Evolutionary conservation across 2,888 invertebrate genomes (phyloP), one percentile per base, ranked within the genome.

Genomic region (Agrotis segetum): DNA sequence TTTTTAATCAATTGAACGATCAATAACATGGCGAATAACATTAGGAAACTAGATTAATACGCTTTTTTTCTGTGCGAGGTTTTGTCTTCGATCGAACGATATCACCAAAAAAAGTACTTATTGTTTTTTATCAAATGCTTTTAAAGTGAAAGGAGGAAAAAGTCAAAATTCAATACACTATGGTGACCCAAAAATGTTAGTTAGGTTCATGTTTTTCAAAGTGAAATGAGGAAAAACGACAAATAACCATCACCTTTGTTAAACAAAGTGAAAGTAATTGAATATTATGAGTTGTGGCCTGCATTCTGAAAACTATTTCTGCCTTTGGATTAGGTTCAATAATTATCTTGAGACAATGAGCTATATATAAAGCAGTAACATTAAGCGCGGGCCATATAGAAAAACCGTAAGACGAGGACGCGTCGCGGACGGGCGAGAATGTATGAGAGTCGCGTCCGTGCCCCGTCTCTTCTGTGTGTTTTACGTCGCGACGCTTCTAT

Each of bases 191-290:
- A 34, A 52, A 46, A 77, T 70, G 6, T 47, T 14, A 17, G 9
- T 3, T 17, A 1, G 55, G 11, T 29, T 34, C 3, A 14, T 29
- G 2, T n/a, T 1, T 3, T 29, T 29, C 1, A 21, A 21, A 77
- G 40, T 59, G 29, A 71, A 71, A 70, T 44, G 52, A 70, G 59
- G 52, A 73, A 69, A 77, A 16, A 14, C 9, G 7, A 40, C 16
- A 14, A 40, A 2, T 52, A 19, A 29, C n/a, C 13, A 7, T 11
- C 29, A n/a, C 40, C 40, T 44, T 24, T 29, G 60, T 29, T 9
- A 5, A 4, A 44, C 44, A 40, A 50, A 50, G 11, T 14, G 9
- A 52, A 21, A 40, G 11, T 47, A 3, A 0, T 13, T 7, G 13
- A 50, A 21, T 21, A 52, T 4, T 47, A 24, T 17, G 17, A 34